Evolutionary conservation across 2,888 invertebrate species (phyloP), one percentile per base, ranked within the genome.

Genomic region (Andricus quercusramuli): DNA sequence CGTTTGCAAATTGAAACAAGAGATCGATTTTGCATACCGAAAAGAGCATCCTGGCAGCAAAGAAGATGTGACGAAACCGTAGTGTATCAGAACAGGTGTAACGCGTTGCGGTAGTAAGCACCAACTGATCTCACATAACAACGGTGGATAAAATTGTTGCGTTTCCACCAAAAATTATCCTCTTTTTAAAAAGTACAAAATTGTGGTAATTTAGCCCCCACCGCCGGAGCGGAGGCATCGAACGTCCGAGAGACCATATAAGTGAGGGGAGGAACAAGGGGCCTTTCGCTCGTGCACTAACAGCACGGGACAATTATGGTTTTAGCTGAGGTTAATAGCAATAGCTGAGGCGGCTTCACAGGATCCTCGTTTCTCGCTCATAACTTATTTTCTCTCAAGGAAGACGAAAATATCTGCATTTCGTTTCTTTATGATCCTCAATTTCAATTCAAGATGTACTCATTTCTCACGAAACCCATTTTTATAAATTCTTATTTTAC

Each of bases 91-190:
- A 85, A 84, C 90, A 91, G 92, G 92, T 91, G 91, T 91, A 91
- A 92, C 92, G 90, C 91, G 91, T 88, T 89, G 90, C 89, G 88
- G 88, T 89, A 91, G 92, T 92, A 91, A 91, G 88, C 91, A 89
- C 90, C 90, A 91, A 91, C 91, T 91, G 91, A 91, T 92, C 92
- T 91, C 92, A 89, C 90, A 91, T 91, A 92, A 92, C 92, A 91
- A 91, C 91, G 90, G 87, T 90, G 91, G 91, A 91, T 91, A 92
- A 91, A 91, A 91, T 92, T 91, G 90, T 92, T 91, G 92, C 91
- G 92, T 91, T 91, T 92, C 92, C 89, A 92, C 91, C 92, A 91
- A 91, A 91, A 91, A 92, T 91, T 90, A 91, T 92, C 91, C 90
- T 90, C 91, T 89, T 89, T 90, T 90, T 89, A 90, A 92, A 91